Percentiles rank a stretch among this genome's conserved stretches.
phyloP scores from a whole-genome alignment of 2,888 invertebrate species.

The Latrodectus elegans region DNA sequence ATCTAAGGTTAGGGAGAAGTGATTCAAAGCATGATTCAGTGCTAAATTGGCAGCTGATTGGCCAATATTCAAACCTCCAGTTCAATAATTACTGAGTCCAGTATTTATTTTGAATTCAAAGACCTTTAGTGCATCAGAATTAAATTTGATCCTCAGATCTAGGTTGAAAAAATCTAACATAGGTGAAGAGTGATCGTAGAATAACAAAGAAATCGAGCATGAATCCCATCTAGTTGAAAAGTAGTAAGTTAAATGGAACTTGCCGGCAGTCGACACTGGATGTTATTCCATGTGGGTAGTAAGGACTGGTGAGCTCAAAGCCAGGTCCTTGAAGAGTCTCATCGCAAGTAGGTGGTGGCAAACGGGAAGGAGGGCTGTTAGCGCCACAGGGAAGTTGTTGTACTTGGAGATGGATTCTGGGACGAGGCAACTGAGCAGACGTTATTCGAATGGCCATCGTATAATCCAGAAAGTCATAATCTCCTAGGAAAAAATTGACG shows the following conservation, averaged over 20 bases:
- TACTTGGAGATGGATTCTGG: constrained; percentile 71
- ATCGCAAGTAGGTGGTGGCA: constrained; percentile 57
- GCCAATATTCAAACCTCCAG: too few relatives aligned
- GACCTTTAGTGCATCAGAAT: too few relatives aligned
- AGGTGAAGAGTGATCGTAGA: too few relatives aligned
- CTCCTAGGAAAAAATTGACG: constrained; percentile 54
- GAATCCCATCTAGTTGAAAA: too few relatives aligned
- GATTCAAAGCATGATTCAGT: too few relatives aligned
- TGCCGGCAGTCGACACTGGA: constrained; percentile 67
- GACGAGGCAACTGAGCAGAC: constrained; percentile 67
- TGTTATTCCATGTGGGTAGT: constrained; percentile 68
- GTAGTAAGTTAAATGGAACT: not conserved
- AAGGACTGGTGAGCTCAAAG: constrained; percentile 69
- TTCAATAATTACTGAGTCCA: too few relatives aligned
- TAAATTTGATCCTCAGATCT: too few relatives aligned
- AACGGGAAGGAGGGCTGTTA: constrained; percentile 22
- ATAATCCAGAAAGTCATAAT: constrained; percentile 70
- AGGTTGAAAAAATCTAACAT: too few relatives aligned
- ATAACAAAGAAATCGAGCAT: too few relatives aligned
- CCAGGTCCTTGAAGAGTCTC: constrained; percentile 53
- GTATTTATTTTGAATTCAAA: too few relatives aligned
- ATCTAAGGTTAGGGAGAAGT: too few relatives aligned
- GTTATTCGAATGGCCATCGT: constrained; percentile 70
- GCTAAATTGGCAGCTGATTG: too few relatives aligned
- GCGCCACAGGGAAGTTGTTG: constrained; percentile 70